These are phyloP conservation scores for Chionodraco myersi DNA, from an alignment of 2,113 vertebrate genomes.

Conservation along the genomic window DNA sequence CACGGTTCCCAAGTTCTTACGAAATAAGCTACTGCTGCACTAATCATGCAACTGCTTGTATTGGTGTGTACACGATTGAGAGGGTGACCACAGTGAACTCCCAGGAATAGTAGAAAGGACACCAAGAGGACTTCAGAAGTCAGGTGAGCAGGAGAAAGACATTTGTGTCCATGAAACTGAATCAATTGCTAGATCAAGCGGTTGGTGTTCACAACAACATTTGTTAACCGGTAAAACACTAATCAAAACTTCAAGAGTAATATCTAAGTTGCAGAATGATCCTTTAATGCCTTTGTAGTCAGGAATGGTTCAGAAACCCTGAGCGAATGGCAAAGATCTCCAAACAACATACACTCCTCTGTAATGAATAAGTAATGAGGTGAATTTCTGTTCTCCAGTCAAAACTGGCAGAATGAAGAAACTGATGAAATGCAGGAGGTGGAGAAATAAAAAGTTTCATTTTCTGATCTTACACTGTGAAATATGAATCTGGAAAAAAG, in stretches of 20 bases:
- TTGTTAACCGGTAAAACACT: not conserved
- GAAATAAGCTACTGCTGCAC: too few species aligned
- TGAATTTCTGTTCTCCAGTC: not conserved
- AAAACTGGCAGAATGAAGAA: conserved; percentile 2
- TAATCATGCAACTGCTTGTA: too few species aligned
- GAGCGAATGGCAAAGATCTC: not conserved
- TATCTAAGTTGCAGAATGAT: not conserved
- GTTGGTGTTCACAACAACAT: not conserved
- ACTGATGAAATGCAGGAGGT: not conserved
- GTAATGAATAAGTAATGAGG: conserved; percentile 10
- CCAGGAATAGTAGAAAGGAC: not conserved
- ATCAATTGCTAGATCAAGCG: not conserved
- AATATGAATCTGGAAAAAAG: not conserved
- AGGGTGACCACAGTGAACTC: not conserved
- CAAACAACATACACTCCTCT: not conserved
- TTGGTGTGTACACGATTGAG: not conserved
- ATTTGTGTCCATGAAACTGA: not conserved
- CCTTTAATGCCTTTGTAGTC: not conserved
- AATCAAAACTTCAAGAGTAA: not conserved
- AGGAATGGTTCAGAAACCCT: not conserved
- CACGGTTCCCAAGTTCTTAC: too few species aligned
- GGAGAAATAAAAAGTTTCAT: not conserved
- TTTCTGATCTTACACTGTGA: not conserved
- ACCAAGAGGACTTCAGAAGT: not conserved
- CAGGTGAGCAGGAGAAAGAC: not conserved